Percentiles rank a stretch among this genome's conserved stretches.
Evolutionary conservation across 2,113 vertebrate genomes (phyloP).

Genomic region (Cololabis saira): DNA sequence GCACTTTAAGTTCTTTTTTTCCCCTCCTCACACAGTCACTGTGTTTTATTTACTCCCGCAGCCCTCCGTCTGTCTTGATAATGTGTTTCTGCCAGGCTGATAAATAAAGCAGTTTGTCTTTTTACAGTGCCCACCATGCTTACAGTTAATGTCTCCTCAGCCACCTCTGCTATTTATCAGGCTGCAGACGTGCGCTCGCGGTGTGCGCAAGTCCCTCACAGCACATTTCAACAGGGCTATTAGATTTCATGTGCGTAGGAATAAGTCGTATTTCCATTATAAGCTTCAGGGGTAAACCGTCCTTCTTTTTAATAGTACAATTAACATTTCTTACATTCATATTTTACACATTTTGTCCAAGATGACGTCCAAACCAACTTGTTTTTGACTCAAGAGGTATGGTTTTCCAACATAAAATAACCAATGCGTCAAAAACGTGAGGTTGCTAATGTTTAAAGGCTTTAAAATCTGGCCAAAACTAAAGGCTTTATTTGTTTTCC

Average conservation of each 20-base stretch:
- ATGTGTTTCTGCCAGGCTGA: constrained; percentile 69
- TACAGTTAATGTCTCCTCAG: constrained; percentile 71
- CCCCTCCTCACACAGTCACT: constrained; percentile 16
- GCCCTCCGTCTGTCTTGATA: constrained; percentile 59
- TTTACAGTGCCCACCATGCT: constrained; percentile 74
- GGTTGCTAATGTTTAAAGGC: no score
- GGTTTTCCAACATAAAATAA: not conserved
- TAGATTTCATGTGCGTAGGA: constrained; percentile 60
- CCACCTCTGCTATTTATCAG: constrained; percentile 77
- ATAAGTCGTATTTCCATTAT: constrained; percentile 39
- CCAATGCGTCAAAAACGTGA: no score
- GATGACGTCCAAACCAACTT: constrained; percentile 2
- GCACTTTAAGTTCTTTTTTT: constrained; percentile 32
- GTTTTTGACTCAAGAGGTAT: constrained; percentile 1
- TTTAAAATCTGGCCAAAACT: no score
- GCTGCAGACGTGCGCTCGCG: constrained; percentile 61
- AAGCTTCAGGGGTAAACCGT: constrained; percentile 25
- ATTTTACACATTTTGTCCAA: constrained; percentile 8
- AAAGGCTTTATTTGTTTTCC: no score
- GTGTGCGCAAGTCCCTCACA: constrained; percentile 56
- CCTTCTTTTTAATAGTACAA: constrained; percentile 30
- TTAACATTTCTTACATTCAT: constrained; percentile 15
- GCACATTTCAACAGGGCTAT: constrained; percentile 62
- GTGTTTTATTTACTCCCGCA: constrained; percentile 80
- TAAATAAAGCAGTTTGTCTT: constrained; percentile 83